phyloP scores from a whole-genome alignment of 2,888 invertebrate genomes.

The Agonopterix alstromeriana region DNA sequence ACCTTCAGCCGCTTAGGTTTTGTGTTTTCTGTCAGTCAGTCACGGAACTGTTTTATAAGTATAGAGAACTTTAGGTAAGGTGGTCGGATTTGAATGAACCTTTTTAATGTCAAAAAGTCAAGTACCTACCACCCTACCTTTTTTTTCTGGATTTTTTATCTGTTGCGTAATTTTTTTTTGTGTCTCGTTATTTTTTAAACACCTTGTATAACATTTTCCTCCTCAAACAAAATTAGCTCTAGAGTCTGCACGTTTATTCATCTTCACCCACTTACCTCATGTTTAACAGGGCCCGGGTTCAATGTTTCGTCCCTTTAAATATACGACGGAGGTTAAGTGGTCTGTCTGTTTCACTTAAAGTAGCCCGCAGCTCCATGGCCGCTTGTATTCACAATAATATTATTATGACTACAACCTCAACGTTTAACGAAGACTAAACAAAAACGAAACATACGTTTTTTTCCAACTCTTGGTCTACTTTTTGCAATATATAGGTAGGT shows the following conservation, averaged over 20 bases:
- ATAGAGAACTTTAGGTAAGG: too few relatives aligned
- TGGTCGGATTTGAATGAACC: too few relatives aligned
- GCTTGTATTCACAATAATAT: neutral
- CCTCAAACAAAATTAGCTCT: neutral
- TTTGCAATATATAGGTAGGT: too few relatives aligned
- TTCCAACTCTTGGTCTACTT: neutral
- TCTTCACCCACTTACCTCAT: slow-evolving; percentile 5
- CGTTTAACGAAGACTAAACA: slow-evolving; percentile 37
- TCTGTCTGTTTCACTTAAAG: slow-evolving; percentile 64
- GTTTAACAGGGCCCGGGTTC: slow-evolving; percentile 26
- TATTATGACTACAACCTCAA: slow-evolving; percentile 25
- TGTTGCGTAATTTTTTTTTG: too few relatives aligned
- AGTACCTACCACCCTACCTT: too few relatives aligned
- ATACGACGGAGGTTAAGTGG: slow-evolving; percentile 67
- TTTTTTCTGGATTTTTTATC: too few relatives aligned
- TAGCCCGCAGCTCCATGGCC: slow-evolving; percentile 17
- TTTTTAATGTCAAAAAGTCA: too few relatives aligned
- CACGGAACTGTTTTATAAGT: too few relatives aligned
- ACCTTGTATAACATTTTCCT: too few relatives aligned
- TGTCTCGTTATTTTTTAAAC: too few relatives aligned
- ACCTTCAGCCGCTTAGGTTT: too few relatives aligned
- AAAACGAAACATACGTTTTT: slow-evolving; percentile 20
- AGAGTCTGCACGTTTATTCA: neutral
- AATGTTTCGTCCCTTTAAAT: slow-evolving; percentile 57
- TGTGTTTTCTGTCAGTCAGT: too few relatives aligned